These are phyloP conservation scores for Xyliphius kryptos DNA, from an alignment of 2,113 vertebrate species.

Conservation along the genomic window DNA sequence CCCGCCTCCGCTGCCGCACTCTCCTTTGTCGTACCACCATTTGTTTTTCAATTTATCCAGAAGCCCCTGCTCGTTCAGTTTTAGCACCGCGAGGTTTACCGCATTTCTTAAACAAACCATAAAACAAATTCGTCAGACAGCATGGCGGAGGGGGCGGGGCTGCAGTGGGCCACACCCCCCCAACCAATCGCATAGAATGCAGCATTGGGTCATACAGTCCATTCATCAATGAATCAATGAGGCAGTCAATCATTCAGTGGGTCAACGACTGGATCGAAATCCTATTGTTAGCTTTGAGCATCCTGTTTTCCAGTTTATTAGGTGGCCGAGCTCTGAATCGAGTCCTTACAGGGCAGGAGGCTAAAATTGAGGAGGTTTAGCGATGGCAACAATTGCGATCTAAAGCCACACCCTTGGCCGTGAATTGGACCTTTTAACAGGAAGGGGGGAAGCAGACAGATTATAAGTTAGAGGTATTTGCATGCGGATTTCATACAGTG, in stretches of 20 bases:
- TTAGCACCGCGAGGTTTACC: constrained; percentile 90
- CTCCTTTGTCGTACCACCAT: constrained; percentile 96
- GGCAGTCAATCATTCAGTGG: constrained; percentile 55
- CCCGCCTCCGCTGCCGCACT: constrained; percentile 92
- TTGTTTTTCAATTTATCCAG: constrained; percentile 98
- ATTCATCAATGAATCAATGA: constrained; percentile 47
- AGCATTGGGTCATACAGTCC: constrained; percentile 41
- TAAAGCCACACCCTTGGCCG: constrained; percentile 6
- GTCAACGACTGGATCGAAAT: constrained; percentile 1
- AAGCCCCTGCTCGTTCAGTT: constrained; percentile 93
- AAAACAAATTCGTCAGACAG: constrained; percentile 94
- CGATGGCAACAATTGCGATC: constrained; percentile 19
- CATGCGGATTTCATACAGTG: constrained; percentile 41
- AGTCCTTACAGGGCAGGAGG: constrained; percentile 30
- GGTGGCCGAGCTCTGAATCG: constrained; percentile 22
- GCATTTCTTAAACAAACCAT: constrained; percentile 90
- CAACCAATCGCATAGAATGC: constrained; percentile 60
- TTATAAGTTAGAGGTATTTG: constrained; percentile 25
- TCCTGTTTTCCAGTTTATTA: constrained; percentile 24
- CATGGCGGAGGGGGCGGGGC: constrained; percentile 76
- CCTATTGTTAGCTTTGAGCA: constrained; percentile 21
- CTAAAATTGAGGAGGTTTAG: constrained; percentile 43
- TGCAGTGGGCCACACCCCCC: constrained; percentile 62
- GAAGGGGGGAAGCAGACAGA: constrained; percentile 32
- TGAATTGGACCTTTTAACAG: constrained; percentile 21